Evolutionary conservation across 2,888 invertebrate species (phyloP), one percentile per base, ranked within the genome.

Genomic region (Lydus trimaculatus): DNA sequence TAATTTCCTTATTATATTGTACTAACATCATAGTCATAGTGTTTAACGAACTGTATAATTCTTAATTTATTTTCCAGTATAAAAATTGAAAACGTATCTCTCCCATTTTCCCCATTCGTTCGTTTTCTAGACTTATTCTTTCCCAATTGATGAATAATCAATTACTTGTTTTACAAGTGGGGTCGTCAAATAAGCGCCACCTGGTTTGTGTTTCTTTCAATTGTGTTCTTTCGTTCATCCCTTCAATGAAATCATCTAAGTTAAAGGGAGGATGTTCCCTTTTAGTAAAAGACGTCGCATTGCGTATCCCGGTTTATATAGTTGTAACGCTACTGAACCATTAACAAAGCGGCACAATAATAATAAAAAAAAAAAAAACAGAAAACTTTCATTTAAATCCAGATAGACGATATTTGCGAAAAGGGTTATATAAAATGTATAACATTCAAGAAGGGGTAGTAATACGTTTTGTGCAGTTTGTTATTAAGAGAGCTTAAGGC

Each of bases 91-190:
- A 71, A 68, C 66, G 69, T 66, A 72, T 70, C 64, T 59, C 62
- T 60, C 61, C 39, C 28, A 58, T 23, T 60, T 62, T 65, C 65
- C 70, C 71, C 71, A 73, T 68, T 73, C 74, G 52, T 52, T 25
- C 52, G 75, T 76, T 77, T 78, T 81, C 79, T 79, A 78, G 79
- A 80, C 79, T 81, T 80, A 79, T 83, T 82, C 82, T 80, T 82
- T 83, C 80, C 80, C 84, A 80, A 84, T 83, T 84, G 84, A 84
- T 85, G 85, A 85, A 85, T 85, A 85, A 85, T 85, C 85, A 85
- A 85, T 84, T 84, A 83, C 84, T 80, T 81, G 84, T 84, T 85
- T 84, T 84, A 85, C 84, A 84, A 84, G 82, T 79, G 79, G 78
- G 81, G 81, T 80, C 81, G 82, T 79, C 81, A 80, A 83, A 82